Evolutionary conservation across 35 echinoderm and acorn worm genomes (phyloP).

Genomic region (Heliocidaris tuberculata): DNA sequence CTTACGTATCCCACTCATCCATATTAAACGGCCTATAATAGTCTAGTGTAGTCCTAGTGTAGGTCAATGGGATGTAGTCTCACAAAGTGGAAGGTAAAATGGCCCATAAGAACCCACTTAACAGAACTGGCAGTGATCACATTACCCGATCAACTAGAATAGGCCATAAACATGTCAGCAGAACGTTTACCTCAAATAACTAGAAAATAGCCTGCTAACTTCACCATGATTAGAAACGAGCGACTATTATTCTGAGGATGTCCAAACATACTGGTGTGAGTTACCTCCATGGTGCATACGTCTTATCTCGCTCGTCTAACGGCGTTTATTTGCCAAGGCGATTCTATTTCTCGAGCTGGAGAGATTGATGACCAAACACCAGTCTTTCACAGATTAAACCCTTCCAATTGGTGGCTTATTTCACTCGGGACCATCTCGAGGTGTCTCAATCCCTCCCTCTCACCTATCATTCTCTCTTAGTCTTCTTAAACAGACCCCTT

Average conservation of each 20-base stretch:
- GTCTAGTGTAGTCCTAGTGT: too few relatives aligned
- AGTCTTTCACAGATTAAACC: constrained; percentile 39
- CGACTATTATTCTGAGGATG: not conserved
- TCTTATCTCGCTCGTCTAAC: constrained; percentile 21
- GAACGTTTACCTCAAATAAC: too few relatives aligned
- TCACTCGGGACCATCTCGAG: not conserved
- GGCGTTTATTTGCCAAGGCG: constrained; percentile 12
- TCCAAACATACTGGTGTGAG: constrained; percentile 11
- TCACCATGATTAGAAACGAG: not conserved
- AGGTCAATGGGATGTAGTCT: too few relatives aligned
- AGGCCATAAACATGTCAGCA: too few relatives aligned
- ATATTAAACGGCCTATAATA: too few relatives aligned
- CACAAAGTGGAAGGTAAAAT: too few relatives aligned
- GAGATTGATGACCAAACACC: constrained; percentile 35
- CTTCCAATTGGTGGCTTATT: constrained; percentile 2
- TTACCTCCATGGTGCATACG: not conserved
- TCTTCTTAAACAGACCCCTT: not conserved
- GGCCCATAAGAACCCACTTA: not conserved
- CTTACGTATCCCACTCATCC: too few relatives aligned
- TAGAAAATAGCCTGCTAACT: not conserved
- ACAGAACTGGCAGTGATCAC: not conserved
- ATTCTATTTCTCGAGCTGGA: constrained; percentile 25
- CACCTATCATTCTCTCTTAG: not conserved
- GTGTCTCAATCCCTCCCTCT: not conserved
- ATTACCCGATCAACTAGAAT: too few relatives aligned